These are phyloP conservation scores for Aphaenogaster rudis DNA, from an alignment of 1,140 invertebrate genomes.

Conservation along the genomic window DNA sequence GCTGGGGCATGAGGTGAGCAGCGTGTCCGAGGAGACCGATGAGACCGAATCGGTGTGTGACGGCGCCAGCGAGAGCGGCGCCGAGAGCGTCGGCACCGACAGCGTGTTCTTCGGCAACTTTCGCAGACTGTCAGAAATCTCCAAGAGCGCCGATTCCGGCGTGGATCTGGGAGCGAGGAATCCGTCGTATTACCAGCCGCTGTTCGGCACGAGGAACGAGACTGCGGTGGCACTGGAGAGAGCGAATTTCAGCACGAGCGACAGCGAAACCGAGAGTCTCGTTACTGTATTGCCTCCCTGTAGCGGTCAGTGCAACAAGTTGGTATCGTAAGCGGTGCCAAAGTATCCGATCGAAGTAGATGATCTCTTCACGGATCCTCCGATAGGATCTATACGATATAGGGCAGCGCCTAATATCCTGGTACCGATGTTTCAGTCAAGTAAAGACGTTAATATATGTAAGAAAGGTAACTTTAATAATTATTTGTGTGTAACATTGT, in stretches of 20 bases:
- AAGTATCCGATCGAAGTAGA: background rate
- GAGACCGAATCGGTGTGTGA: conserved; percentile 92
- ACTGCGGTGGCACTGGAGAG: conserved; percentile 55
- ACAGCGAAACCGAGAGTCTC: conserved; percentile 86
- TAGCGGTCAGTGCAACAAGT: conserved; percentile 71
- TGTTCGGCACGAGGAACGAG: conserved; percentile 63
- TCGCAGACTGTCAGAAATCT: conserved; percentile 76
- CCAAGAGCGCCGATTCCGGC: conserved; percentile 83
- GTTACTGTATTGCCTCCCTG: conserved; percentile 84
- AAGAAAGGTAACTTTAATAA: background rate
- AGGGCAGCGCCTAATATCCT: background rate
- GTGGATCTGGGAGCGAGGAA: conserved; percentile 73
- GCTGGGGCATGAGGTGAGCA: conserved; percentile 81
- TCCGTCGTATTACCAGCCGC: conserved; percentile 59
- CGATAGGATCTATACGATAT: background rate
- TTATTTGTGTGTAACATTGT: background rate
- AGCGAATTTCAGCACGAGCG: conserved; percentile 80
- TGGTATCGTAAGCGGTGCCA: conserved; percentile 60
- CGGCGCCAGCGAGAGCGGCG: conserved; percentile 93
- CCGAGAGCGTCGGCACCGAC: conserved; percentile 94
- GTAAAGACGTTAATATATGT: background rate
- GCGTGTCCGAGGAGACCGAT: conserved; percentile 89
- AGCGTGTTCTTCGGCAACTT: conserved; percentile 91
- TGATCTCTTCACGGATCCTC: background rate
- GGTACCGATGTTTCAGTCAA: background rate